phyloP scores from a whole-genome alignment of 2,113 vertebrate species.

The Apaloderma vittatum region DNA sequence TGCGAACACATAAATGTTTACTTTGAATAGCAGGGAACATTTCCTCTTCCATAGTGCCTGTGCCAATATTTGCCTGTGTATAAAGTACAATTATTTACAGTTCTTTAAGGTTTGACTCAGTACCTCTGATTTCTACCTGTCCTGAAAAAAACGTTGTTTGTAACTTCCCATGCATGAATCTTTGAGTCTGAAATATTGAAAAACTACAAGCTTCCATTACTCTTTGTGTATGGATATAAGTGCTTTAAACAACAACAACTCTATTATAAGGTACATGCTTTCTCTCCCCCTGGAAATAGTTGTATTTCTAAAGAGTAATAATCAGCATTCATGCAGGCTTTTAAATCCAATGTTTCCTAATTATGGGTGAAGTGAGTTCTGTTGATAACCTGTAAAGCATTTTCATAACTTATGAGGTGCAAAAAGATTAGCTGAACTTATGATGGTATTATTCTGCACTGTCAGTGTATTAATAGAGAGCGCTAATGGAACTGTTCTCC shows the following conservation, averaged over 20 bases:
- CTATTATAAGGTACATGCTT: background rate
- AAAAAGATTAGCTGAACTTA: slow-evolving; percentile 26
- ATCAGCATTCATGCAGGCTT: background rate
- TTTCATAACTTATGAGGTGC: background rate
- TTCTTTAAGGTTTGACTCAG: background rate
- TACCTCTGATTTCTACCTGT: background rate
- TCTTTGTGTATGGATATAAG: background rate
- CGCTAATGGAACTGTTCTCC: background rate
- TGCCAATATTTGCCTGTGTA: background rate
- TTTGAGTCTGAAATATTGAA: background rate
- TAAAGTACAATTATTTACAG: background rate
- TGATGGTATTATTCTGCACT: background rate
- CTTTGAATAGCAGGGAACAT: background rate
- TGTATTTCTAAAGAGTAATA: background rate
- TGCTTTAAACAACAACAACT: background rate
- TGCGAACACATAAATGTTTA: background rate
- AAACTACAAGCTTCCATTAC: background rate
- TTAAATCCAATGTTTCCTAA: slow-evolving; percentile 21
- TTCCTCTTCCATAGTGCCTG: background rate
- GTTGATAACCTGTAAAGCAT: background rate
- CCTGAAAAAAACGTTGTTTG: background rate
- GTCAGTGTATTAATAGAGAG: background rate
- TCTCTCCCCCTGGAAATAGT: background rate
- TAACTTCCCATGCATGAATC: background rate
- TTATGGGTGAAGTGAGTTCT: background rate